Evolutionary conservation across 2,888 invertebrate species (phyloP), one percentile per base, ranked within the genome.

Genomic region (Caenorhabditis japonica): DNA sequence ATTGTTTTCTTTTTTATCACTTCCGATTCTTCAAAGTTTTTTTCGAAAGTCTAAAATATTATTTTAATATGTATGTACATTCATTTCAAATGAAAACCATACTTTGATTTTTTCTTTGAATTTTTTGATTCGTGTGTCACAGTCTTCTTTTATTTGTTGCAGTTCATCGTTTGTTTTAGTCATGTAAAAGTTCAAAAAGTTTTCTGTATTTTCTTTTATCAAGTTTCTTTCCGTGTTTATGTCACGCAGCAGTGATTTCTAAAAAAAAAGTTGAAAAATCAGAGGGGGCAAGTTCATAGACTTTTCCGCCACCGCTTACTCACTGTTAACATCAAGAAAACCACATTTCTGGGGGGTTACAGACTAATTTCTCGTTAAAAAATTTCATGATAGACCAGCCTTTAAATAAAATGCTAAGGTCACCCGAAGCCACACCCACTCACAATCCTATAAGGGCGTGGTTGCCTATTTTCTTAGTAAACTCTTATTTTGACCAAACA

Each of bases 151-250:
- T 1, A 73, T 49, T 38, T 55, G 33, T 21, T 23, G 44, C 4
- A 77, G 21, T 33, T 77, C 77, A 4, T 53, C 64, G 4, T 75
- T 61, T 8, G 72, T 64, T n/a, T 60, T 46, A 19, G 51, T 53
- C 19, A 66, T 77, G 49, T 75, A 78, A 10, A 72, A 51, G 4
- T 66, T 60, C 36, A 80, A 47, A 33, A 77, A 77, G n/a, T 56
- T 60, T 13, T 80, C 74, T 10, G 80, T 72, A 13, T 74, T 71
- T 49, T 76, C 74, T 10, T 77, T 59, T 5, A 80, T 80, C n/a
- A 66, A 33, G 30, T 80, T 77, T 25, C 77, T 30, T 46, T 80
- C 80, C 13, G 64, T 47, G 38, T 80, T 75, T 5, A 80, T 66
- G 34, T 76, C 75, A 39, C 69, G 55, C 7, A 80, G 47, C 19